Conservation (phyloP, 1,140 invertebrate genomes). For the Zelostemma sp. region DNA sequence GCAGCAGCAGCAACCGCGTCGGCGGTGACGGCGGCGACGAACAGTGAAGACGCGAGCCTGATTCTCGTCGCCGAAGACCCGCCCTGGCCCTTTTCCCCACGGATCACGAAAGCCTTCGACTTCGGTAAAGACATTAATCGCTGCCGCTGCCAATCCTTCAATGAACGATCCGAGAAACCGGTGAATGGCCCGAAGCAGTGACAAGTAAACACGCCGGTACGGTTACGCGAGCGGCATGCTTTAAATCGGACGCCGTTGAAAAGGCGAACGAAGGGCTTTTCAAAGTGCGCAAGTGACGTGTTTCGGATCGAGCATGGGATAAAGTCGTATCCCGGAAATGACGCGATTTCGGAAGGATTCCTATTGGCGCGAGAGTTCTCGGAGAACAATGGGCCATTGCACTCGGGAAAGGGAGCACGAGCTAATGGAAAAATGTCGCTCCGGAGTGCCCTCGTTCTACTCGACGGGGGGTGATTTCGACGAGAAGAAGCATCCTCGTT, state of each 20-base stretch:
- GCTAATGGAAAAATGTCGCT: background rate
- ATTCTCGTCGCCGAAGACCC: background rate
- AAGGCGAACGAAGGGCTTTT: too few relatives aligned
- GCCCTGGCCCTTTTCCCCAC: background rate
- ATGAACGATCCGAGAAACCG: background rate
- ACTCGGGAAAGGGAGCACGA: background rate
- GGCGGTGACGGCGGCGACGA: slow-evolving; percentile 4
- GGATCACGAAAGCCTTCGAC: background rate
- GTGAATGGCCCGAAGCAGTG: background rate
- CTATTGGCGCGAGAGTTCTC: too few relatives aligned
- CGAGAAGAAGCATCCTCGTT: too few relatives aligned
- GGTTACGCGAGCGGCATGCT: background rate
- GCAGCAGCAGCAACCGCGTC: slow-evolving; percentile 10
- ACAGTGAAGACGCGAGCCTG: background rate
- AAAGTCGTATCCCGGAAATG: too few relatives aligned
- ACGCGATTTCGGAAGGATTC: too few relatives aligned
- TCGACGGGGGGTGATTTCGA: background rate
- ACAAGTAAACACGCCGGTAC: background rate
- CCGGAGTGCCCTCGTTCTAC: background rate
- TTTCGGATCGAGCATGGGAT: too few relatives aligned
- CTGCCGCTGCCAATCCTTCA: background rate
- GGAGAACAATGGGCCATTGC: background rate
- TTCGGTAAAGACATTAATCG: background rate
- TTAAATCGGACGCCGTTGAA: too few relatives aligned
- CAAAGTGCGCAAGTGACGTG: too few relatives aligned